These are phyloP conservation scores for Ispidina lecontei DNA, from an alignment of 2,797 vertebrate species.

Conservation along the genomic window DNA sequence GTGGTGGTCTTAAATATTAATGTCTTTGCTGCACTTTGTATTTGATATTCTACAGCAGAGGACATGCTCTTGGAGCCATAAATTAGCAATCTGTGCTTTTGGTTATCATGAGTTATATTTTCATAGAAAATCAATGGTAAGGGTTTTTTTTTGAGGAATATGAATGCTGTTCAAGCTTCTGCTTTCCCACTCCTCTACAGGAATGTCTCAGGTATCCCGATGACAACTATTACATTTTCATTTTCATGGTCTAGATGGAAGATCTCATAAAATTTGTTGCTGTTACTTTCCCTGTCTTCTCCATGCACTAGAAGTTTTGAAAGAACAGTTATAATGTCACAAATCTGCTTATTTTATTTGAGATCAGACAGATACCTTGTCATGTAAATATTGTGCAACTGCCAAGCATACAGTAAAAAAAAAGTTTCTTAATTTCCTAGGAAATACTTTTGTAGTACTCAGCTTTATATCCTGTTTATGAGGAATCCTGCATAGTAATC, in stretches of 20 bases:
- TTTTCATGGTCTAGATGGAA: background rate
- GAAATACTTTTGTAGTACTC: background rate
- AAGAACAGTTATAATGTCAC: background rate
- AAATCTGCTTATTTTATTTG: conserved; percentile 12
- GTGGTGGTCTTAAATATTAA: conserved; percentile 3
- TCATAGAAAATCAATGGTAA: background rate
- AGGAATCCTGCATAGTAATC: background rate
- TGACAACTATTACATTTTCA: background rate
- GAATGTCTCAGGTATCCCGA: background rate
- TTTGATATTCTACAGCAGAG: background rate
- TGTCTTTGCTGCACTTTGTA: background rate
- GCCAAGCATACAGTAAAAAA: background rate
- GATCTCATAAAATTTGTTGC: background rate
- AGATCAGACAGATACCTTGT: background rate
- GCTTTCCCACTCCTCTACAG: background rate
- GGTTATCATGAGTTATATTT: background rate
- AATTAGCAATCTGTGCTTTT: background rate
- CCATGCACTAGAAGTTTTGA: background rate
- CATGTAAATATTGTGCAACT: background rate
- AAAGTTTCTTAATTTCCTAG: background rate
- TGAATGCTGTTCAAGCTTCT: background rate
- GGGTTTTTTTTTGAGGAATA: background rate
- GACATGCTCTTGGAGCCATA: background rate
- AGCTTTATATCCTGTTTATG: background rate
- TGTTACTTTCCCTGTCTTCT: background rate